Conservation (phyloP, 2,888 invertebrate genomes). For the Xylocampa areola region DNA sequence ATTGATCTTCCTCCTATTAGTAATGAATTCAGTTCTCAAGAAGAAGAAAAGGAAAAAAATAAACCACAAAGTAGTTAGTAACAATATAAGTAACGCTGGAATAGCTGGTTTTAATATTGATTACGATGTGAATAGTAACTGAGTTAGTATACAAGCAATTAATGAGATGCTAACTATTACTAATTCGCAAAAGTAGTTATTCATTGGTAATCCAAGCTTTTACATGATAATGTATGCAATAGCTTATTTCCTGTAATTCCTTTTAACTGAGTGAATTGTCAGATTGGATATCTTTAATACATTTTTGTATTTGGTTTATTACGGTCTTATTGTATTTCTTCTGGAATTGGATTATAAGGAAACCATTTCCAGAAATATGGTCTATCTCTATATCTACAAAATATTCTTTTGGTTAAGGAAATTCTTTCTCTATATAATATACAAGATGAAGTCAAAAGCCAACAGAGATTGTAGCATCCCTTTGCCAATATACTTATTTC, state of each 20-base stretch:
- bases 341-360: too few relatives aligned
- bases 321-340: too few relatives aligned
- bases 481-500: not conserved
- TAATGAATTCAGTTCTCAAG: not conserved
- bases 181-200: slow-evolving; percentile 1
- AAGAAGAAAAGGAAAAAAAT: too few relatives aligned
- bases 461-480: too few relatives aligned
- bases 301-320: too few relatives aligned
- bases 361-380: too few relatives aligned
- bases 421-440: too few relatives aligned
- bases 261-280: not conserved
- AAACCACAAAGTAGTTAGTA: not conserved
- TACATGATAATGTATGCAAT: not conserved
- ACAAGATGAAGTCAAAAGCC: too few relatives aligned
- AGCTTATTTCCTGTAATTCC: not conserved
- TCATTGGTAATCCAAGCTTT: not conserved
- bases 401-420: too few relatives aligned
- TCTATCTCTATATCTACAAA: too few relatives aligned
- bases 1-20: slow-evolving; percentile 16
- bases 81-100: slow-evolving; percentile 2
- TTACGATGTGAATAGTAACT: slow-evolving; percentile 3
- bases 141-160: slow-evolving; percentile 4
- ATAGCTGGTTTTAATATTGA: slow-evolving; percentile 6
- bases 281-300: not conserved
- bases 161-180: not conserved